Evolutionary conservation across 2,797 vertebrate species (phyloP), one percentile per base, ranked within the genome.

Genomic region (Allochrocebus solatus): DNA sequence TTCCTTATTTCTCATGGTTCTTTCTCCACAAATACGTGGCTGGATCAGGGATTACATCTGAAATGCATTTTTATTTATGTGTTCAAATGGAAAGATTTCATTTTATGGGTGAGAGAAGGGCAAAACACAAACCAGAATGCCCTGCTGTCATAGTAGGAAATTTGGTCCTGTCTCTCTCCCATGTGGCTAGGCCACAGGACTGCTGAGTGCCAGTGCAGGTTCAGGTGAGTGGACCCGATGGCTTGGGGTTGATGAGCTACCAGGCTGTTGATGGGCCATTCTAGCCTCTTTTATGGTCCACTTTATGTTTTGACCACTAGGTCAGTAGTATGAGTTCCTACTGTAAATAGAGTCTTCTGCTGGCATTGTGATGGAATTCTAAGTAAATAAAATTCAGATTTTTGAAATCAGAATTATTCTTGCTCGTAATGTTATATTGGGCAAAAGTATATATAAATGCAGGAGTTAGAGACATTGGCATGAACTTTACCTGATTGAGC

Each of bases 331-430:
- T 75, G 84, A 93, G 74, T 79, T 55, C 36, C 70, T 57, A 26
- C 95, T 93, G 26, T 93, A 84, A 96, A 72, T 74, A 79, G 80
- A 39, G 43, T 89, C 79, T 88, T 86, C 24, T 2, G 14, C 41
- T 80, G 46, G 50, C 41, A 22, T 80, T 76, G 59, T 78, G 89
- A 78, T 94, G 76, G 61, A 26, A 61, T 84, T 93, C 76, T 87
- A 85, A 95, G 93, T 93, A 93, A 95, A 2, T 96, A 93, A 96
- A 94, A 96, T 87, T 94, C 82, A 87, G 48, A 80, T 84, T 92
- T 67, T 93, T 89, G 61, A 90, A 93, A 43, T 96, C 64, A 92
- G 84, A 92, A 87, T 33, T 48, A 92, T 83, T 55, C 57, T 79
- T 53, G 17, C 75, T 67, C 75, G 84, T 96, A 41, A 55, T 95